Conservation (phyloP, 2,888 invertebrate genomes). For the Campoplex capitator region DNA sequence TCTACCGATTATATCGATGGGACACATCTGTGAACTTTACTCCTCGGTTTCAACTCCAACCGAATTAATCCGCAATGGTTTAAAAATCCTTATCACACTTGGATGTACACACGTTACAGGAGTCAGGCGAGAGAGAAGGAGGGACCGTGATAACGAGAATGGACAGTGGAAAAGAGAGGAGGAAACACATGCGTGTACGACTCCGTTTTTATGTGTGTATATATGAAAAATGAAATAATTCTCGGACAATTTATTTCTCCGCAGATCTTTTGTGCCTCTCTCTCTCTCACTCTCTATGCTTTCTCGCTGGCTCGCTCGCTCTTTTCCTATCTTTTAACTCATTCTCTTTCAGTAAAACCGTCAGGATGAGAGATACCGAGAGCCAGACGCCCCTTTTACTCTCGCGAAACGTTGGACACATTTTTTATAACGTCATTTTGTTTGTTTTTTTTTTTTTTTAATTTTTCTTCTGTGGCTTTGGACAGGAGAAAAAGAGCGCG, state of each 20-base stretch:
- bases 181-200: conserved; percentile 23
- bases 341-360: conserved; percentile 47
- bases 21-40: conserved; percentile 6
- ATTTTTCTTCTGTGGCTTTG: conserved; percentile 32
- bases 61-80: conserved; percentile 19
- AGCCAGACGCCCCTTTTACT: conserved; percentile 43
- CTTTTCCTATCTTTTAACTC: conserved; percentile 2
- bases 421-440: conserved; percentile 36
- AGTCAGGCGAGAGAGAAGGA: background rate
- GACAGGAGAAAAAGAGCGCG: conserved; percentile 39
- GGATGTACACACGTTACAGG: background rate
- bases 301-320: conserved; percentile 17
- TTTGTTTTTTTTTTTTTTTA: conserved; percentile 39
- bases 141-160: conserved; percentile 52
- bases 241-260: conserved; percentile 67
- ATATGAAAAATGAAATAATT: conserved; percentile 67
- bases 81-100: conserved; percentile 29
- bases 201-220: background rate
- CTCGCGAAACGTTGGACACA: conserved; percentile 50
- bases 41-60: background rate
- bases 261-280: conserved; percentile 37
- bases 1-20: background rate
- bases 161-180: conserved; percentile 35
- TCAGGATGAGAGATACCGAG: conserved; percentile 61
- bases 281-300: background rate